Evolutionary conservation across 2,888 invertebrate genomes (phyloP), one percentile per base, ranked within the genome.

Genomic region (Tinea pellionella): DNA sequence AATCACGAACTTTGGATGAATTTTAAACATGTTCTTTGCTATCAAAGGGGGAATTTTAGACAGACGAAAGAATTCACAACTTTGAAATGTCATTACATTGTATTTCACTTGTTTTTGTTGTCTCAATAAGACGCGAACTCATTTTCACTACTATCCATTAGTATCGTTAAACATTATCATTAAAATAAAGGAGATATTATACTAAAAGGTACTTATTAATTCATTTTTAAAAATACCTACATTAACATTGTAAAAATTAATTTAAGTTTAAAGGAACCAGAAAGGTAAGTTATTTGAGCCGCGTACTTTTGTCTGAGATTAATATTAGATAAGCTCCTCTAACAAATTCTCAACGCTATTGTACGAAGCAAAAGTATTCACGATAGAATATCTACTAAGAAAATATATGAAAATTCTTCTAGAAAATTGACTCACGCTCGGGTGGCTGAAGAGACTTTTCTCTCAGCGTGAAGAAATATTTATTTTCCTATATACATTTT

Each of bases 341-440:
- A 57, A 57, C n/a, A 32, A 57, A 30, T 57, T 57, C 37, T 57
- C 30, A 13, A 57, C 47, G 37, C 37, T 2, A 47, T n/a, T 16
- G 15, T 47, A 47, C 47, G 47, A 47, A 37, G 37, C 37, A 9
- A 3, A 37, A 37, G 47, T 47, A 47, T 47, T 47, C 16, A 16
- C 47, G 47, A 47, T 47, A 47, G 15, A 47, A 47, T 47, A 47
- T 47, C 15, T n/a, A 47, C 47, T 47, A 47, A 47, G 47, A 47
- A 47, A 47, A 47, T 47, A 47, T 47, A 47, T 47, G 47, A 47
- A 47, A 47, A 47, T 16, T 47, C 47, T 16, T 16, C 16, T 9
- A 6, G 47, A 13, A 16, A 47, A 47, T 47, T 47, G 47, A 47
- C 15, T 47, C 16, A 16, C 47, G 47, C 47, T 47, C 9, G 37